A percentile compares a stretch with the other conserved stretches of the same genome.
phyloP scores from a whole-genome alignment of 2,797 vertebrate species.

The Spinus pinus region DNA sequence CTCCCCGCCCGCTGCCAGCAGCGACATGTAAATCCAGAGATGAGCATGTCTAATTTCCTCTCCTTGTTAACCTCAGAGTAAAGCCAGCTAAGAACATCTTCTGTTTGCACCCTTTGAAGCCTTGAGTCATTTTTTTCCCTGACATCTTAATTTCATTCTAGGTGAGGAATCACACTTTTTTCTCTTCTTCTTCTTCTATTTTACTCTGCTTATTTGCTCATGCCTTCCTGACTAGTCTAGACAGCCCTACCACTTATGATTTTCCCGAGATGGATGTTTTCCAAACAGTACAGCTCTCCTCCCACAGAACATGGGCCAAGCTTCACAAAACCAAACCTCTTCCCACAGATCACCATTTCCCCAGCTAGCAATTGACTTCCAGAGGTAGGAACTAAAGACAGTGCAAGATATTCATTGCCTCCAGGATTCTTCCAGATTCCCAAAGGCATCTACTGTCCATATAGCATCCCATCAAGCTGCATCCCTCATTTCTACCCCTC shows the following conservation, averaged over 20 bases:
- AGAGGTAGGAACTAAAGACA: background rate
- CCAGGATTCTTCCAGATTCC: background rate
- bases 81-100: background rate
- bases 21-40: background rate
- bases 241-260: slow-evolving; percentile 23
- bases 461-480: background rate
- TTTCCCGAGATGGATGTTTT: background rate
- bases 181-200: background rate
- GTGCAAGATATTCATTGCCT: background rate
- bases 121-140: background rate
- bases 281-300: slow-evolving; percentile 16
- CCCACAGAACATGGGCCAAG: background rate
- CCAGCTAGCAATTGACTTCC: background rate
- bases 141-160: background rate
- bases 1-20: slow-evolving; percentile 15
- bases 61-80: background rate
- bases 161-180: background rate
- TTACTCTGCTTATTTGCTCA: background rate
- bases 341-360: background rate
- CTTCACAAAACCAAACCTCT: slow-evolving; percentile 30
- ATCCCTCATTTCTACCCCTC: background rate
- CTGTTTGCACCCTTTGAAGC: background rate
- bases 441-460: background rate
- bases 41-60: background rate
- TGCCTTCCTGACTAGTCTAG: slow-evolving; percentile 50